Conservation (phyloP, 2,113 vertebrate species). For the Puffinus mauretanicus region DNA sequence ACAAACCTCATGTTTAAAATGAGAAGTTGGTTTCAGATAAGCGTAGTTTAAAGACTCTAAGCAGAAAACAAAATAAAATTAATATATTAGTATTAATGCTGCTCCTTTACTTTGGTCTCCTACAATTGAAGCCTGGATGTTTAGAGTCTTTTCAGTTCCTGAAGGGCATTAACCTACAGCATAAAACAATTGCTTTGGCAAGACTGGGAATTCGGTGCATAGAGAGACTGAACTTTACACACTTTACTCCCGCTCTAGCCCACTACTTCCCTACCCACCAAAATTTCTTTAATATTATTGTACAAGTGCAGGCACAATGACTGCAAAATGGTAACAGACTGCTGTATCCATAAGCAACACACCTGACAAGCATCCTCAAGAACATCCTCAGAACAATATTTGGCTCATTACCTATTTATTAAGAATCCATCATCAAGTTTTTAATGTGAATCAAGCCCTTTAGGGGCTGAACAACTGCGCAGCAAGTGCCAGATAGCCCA, state of each 20-base stretch:
- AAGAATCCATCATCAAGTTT: background rate
- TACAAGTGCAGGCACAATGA: background rate
- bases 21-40: background rate
- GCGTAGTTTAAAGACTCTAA: background rate
- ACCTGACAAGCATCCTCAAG: background rate
- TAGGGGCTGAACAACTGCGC: background rate
- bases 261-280: background rate
- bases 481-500: background rate
- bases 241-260: background rate
- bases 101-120: background rate
- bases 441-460: background rate
- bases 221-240: background rate
- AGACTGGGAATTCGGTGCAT: fast-evolving
- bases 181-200: background rate
- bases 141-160: background rate
- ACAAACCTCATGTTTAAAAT: constrained; percentile 21
- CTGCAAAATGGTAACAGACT: background rate
- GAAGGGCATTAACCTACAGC: background rate
- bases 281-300: background rate
- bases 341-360: background rate
- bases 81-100: background rate
- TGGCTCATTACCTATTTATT: background rate
- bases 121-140: background rate
- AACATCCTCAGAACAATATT: background rate
- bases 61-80: background rate